Evolutionary conservation across 2,888 invertebrate genomes (phyloP), one percentile per base, ranked within the genome.

Genomic region (Stenolophus ochropezus): DNA sequence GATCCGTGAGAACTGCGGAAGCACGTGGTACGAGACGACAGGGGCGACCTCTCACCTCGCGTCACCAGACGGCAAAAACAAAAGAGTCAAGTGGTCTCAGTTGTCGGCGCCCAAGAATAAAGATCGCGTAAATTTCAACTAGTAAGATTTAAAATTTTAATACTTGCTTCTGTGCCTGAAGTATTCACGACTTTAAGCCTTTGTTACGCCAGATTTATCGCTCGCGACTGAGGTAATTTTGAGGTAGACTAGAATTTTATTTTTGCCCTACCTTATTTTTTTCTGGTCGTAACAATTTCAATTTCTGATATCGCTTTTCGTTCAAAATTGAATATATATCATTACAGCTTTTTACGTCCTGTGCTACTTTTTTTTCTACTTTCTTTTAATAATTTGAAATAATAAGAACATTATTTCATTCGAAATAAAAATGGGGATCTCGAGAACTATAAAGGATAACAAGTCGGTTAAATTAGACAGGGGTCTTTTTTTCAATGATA

Each of bases 1-100:
- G 78, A 65, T 75, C 78, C 83, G 83, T 83, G 83, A 79, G 83
- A 84, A 84, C 81, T 81, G 82, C 83, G 84, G 84, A 84, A 84
- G 83, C 84, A 83, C 82, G 83, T 76, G 73, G 61, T 20, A 56
- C n/a, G 56, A 6, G 16, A 16, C 21, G 53, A 33, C 21, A 53
- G 53, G 53, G 18, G 42, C 21, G 61, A 77, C 61, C 77, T 77
- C 61, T 77, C 65, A 77, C 77, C 77, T 77, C 33, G 51, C 51
- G 21, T 25, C 16, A n/a, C 51, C 51, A 75, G 27, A 75, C 75
- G 75, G 16, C 51, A 75, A 75, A 75, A 75, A 73, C 73, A 75
- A 75, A 53, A 53, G 75, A 53, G n/a, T 75, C 8, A 53, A 51
- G 53, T 27, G 51, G 33, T 51, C 51, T 51, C 33, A 33, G 8